Evolutionary conservation across 1,140 invertebrate species (phyloP), one percentile per base, ranked within the genome.

Genomic region (Asobara japonica): DNA sequence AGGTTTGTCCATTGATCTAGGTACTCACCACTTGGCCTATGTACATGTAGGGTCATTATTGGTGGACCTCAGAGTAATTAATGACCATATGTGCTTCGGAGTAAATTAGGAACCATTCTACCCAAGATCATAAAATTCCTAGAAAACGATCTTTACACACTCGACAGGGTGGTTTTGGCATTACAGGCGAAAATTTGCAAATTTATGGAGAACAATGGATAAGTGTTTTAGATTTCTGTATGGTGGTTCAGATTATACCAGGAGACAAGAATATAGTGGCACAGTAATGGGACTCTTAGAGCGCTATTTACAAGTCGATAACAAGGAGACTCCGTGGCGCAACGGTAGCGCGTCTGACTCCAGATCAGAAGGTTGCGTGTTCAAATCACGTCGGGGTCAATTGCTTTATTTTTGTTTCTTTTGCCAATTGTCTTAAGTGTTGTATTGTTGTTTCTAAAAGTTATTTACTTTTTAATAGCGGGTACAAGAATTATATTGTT

Each of bases 301-400:
- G 7, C 8, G 51, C 51, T 25, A 20, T 56, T 56, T 56, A 25
- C 51, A 22, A 3, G 2, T 56, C 0, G 13, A 56, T 10, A 3
- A 25, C 22, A 56, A 25, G 2, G 13, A 56, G 87, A 88, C 89
- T 89, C 87, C 89, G 90, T 92, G 91, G 91, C 91, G 91, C 91
- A 92, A 92, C 89, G 90, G 91, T 91, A 71, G 69, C 69, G 69
- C 90, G 89, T 91, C 90, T 89, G 89, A 90, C 90, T 91, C 90
- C 89, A 76, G 5, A 61, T 71, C 69, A 71, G 69, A 71, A 71
- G 69, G 69, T 71, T 97, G 95, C 94, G 95, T 96, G 95, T 96
- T 97, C 95, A 93, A 96, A 95, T 96, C 95, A 96, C 95, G 94
- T 96, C 94, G 94, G 93, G 94, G 94, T 96, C 94, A 56, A 56